Evolutionary conservation across 92 coral and sea anemone genomes (phyloP), one percentile per base, ranked within the genome.

Genomic region (Zoanthus sansibaricus): DNA sequence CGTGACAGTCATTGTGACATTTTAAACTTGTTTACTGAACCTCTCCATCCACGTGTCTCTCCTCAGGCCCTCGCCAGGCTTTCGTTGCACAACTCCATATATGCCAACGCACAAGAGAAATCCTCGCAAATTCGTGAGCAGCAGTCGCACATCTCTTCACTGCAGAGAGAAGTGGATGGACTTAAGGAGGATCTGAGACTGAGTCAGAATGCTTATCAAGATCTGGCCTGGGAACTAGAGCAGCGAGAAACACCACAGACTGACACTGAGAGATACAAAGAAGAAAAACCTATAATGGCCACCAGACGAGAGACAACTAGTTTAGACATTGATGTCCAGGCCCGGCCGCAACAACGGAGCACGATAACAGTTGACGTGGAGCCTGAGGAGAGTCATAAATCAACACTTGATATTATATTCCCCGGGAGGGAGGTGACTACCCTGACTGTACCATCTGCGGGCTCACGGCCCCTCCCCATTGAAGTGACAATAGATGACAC

Each of bases 171-270:
- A 83, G 79, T 94, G 14, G 88, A 83, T 61, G 88, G 88, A 32
- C 82, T 94, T 7, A 89, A 90, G 54, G 86, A 91, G 61, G 96
- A 94, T 61, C 64, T 94, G 67, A 55, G 89, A 18, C 94, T 91
- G 37, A 94, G 98, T 37, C 98, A 94, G 71, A 87, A 85, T 72
- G 96, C 98, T 4, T 93, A 94, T 74, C 93, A 90, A 37, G 98
- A 96, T 33, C 84, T 91, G 25, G 90, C 90, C 44, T 86, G 87
- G 70, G 87, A 91, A 66, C 73, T 86, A 55, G 89, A 93, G 21
- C 83, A 88, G 33, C 11, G 74, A 20, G 30, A 73, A 44, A 86
- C 33, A 13, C 44, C 46, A 56, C n/a, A 17, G 67, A 48, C 56
- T 72, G 54, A 84, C 1, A 8, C 54, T 46, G 46, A n/a, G 14